These are phyloP conservation scores for Zygaena filipendulae DNA, from an alignment of 2,888 invertebrate genomes.

Conservation along the genomic window DNA sequence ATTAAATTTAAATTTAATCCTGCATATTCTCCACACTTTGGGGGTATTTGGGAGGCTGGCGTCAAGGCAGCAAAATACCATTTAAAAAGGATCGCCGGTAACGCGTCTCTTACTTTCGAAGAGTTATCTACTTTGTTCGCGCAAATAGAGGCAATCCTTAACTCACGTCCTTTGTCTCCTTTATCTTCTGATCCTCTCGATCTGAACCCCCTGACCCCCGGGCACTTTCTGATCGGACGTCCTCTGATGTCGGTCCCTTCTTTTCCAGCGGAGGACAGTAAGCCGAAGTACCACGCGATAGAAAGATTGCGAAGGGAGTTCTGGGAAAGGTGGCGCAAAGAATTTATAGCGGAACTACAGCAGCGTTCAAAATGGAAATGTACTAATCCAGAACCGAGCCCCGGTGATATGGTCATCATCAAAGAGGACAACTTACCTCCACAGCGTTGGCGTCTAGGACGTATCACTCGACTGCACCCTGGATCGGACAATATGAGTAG, in stretches of 20 bases:
- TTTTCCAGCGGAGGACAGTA: not conserved
- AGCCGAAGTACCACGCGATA: slow-evolving; percentile 3
- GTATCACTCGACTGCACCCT: no score
- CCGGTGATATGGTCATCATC: slow-evolving; percentile 1
- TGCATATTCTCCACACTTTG: slow-evolving; percentile 10
- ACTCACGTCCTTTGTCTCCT: slow-evolving; percentile 15
- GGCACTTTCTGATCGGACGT: slow-evolving; percentile 15
- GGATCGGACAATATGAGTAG: no score
- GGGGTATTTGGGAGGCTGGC: slow-evolving; percentile 11
- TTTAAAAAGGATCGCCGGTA: no score
- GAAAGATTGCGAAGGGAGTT: slow-evolving; percentile 2
- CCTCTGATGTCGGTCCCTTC: slow-evolving; percentile 12
- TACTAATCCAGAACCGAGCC: not conserved
- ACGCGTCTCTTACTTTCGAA: slow-evolving; percentile 12
- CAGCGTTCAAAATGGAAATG: slow-evolving; percentile 5
- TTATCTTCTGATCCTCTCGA: slow-evolving; percentile 14
- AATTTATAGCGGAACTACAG: slow-evolving; percentile 5
- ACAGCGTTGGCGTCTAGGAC: no score
- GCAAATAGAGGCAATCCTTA: slow-evolving; percentile 16
- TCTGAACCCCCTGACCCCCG: slow-evolving; percentile 13
- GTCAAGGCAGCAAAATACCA: no score
- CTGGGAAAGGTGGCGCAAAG: slow-evolving; percentile 6
- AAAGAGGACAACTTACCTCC: no score
- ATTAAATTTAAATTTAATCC: slow-evolving; percentile 13
- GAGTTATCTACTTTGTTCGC: slow-evolving; percentile 13